These are phyloP conservation scores for Anguilla megastoma DNA, from an alignment of 2,797 vertebrate genomes.

Conservation along the genomic window DNA sequence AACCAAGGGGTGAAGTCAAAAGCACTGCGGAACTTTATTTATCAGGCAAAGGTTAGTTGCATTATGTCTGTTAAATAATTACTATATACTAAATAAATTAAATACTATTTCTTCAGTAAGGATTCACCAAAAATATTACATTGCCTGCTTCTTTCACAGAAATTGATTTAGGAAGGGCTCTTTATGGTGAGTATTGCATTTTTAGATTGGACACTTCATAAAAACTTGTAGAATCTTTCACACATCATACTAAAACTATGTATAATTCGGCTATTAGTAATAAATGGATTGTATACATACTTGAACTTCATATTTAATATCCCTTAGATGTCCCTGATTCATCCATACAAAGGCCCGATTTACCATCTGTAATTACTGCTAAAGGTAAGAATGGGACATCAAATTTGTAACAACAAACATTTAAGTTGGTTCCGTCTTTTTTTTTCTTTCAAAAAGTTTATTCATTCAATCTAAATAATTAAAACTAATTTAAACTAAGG, in stretches of 20 bases:
- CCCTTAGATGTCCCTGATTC: conserved; percentile 90
- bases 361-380: conserved; percentile 73
- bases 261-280: conserved; percentile 9
- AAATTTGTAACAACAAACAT: neutral
- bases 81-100: conserved; percentile 41
- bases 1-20: conserved; percentile 86
- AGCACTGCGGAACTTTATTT: conserved; percentile 90
- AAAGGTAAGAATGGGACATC: conserved; percentile 77
- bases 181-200: conserved; percentile 79
- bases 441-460: neutral
- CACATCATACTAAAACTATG: neutral
- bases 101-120: conserved; percentile 43
- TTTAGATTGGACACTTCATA: conserved; percentile 28
- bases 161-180: conserved; percentile 89
- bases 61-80: conserved; percentile 47
- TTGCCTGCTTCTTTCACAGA: conserved; percentile 77
- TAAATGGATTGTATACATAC: neutral
- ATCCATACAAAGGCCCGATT: conserved; percentile 84
- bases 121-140: conserved; percentile 41
- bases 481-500: neutral
- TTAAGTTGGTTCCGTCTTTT: neutral
- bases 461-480: conserved; percentile 24
- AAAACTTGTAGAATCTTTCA: neutral
- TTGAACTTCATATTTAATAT: conserved; percentile 46
- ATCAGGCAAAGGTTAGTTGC: conserved; percentile 87